phyloP scores from a whole-genome alignment of 2,888 invertebrate species.

The Chrysomela aeneicollis region DNA sequence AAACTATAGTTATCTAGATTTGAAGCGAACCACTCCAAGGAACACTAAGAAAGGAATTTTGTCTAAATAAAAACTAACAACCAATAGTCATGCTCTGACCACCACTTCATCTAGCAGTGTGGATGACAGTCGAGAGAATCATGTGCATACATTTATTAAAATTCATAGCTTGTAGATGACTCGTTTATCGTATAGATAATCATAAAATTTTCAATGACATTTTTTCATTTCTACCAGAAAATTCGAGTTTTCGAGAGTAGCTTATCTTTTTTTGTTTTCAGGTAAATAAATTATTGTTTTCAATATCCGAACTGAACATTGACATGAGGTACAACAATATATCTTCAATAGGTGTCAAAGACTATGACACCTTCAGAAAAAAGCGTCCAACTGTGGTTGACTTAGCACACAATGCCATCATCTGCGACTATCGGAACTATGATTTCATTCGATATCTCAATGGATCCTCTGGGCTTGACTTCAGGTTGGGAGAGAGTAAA shows the following conservation, averaged over 20 bases:
- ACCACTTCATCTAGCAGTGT: no score
- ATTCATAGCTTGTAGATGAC: no score
- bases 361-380: slow-evolving; percentile 19
- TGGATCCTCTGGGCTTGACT: slow-evolving; percentile 47
- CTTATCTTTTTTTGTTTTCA: not conserved
- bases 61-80: no score
- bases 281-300: not conserved
- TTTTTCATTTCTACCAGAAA: no score
- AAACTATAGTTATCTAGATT: no score
- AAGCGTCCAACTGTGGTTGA: slow-evolving; percentile 57
- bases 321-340: slow-evolving; percentile 31
- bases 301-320: slow-evolving; percentile 33
- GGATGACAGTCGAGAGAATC: no score
- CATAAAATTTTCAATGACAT: no score
- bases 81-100: no score
- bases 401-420: slow-evolving; percentile 68
- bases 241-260: not conserved
- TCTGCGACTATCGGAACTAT: slow-evolving; percentile 69
- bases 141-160: no score
- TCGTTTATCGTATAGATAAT: no score
- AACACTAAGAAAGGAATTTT: no score
- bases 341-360: slow-evolving; percentile 3
- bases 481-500: slow-evolving; percentile 37
- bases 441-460: slow-evolving; percentile 65
- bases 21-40: no score